These are phyloP conservation scores for Drosophila mettleri DNA, from an alignment of 2,888 invertebrate species.

Conservation along the genomic window DNA sequence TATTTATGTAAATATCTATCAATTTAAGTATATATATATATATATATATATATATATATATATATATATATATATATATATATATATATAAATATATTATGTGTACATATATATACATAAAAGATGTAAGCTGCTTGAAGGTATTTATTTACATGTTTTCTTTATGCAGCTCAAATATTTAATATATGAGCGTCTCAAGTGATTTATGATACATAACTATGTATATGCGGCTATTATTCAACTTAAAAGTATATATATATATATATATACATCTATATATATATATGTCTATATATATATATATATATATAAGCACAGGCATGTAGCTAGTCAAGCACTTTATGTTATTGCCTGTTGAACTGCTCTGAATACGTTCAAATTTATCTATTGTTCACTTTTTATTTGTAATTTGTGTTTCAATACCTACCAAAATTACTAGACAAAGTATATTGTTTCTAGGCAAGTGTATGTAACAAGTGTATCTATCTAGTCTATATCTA, in stretches of 20 bases:
- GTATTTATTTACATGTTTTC: conserved; percentile 1
- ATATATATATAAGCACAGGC: neutral
- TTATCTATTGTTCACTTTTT: conserved; percentile 49
- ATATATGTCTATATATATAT: neutral
- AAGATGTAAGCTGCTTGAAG: conserved; percentile 2
- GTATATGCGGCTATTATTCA: neutral
- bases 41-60: neutral
- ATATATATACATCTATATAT: neutral
- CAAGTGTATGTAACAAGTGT: neutral
- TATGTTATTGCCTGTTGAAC: conserved; percentile 40
- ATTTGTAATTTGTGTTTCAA: neutral
- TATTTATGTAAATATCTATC: no score
- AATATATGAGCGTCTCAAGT: conserved; percentile 6
- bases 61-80: neutral
- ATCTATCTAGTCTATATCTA: no score
- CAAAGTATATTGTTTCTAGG: neutral
- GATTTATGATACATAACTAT: conserved; percentile 12
- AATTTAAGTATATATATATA: neutral
- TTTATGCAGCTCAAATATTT: neutral
- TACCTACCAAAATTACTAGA: accelerated
- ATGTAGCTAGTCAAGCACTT: conserved; percentile 14
- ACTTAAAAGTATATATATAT: neutral
- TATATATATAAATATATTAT: neutral
- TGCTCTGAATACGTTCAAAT: conserved; percentile 45
- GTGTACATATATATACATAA: neutral